These are phyloP conservation scores for Ectobius pallidus DNA, from an alignment of 2,888 invertebrate genomes.

Conservation along the genomic window DNA sequence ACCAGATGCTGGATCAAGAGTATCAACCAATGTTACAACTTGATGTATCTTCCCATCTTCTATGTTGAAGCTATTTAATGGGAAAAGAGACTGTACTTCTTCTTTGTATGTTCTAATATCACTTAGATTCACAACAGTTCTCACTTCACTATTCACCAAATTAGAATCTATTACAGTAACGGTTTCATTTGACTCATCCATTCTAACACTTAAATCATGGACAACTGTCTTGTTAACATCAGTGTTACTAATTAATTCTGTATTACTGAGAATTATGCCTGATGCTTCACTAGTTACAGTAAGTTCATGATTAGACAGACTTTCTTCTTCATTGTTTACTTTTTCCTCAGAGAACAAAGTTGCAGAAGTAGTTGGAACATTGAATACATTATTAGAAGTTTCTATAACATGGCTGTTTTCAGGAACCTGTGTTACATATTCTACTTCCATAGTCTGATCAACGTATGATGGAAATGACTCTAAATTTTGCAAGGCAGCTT, in stretches of 20 bases:
- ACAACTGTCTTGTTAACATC: not conserved
- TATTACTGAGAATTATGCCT: not conserved
- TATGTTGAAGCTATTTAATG: not conserved
- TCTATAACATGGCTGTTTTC: not conserved
- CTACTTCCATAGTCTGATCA: slow-evolving; percentile 5
- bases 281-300: not conserved
- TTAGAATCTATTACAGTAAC: not conserved
- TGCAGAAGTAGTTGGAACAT: too few relatives aligned
- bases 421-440: not conserved
- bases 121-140: not conserved
- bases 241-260: not conserved
- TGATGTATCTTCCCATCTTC: not conserved
- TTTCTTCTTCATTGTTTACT: not conserved
- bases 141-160: not conserved
- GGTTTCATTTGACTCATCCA: not conserved
- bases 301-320: not conserved
- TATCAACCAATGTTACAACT: slow-evolving; percentile 5
- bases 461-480: not conserved
- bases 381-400: not conserved
- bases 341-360: not conserved
- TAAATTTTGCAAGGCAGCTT: not conserved
- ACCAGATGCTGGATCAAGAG: not conserved
- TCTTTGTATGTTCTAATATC: not conserved
- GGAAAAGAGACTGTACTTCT: not conserved
- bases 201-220: not conserved